Conservation (phyloP, 92 coral and sea anemone genomes). For the Epizoanthus scotinus region DNA sequence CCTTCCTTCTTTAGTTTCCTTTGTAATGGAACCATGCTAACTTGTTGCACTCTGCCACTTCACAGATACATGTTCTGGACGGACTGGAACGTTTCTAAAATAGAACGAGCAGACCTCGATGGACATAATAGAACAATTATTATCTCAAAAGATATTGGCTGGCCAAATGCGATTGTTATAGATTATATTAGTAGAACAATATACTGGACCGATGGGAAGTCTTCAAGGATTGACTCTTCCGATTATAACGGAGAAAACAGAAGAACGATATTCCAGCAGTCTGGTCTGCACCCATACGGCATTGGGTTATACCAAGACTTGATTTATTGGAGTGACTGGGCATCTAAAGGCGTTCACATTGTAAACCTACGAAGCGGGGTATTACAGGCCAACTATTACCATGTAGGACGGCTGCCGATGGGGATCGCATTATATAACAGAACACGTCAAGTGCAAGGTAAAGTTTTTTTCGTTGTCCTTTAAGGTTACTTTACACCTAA, state of each 20-base stretch:
- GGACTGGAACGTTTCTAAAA: conserved; percentile 31
- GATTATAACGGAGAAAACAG: conserved; percentile 15
- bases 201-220: conserved; percentile 22
- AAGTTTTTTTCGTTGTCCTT: neutral
- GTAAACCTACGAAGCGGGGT: neutral
- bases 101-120: conserved; percentile 40
- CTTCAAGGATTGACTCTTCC: conserved; percentile 25
- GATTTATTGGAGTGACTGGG: conserved; percentile 38
- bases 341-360: conserved; percentile 14
- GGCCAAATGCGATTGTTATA: conserved; percentile 34
- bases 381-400: neutral
- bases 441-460: conserved; percentile 20
- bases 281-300: conserved; percentile 15
- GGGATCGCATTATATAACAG: conserved; percentile 14
- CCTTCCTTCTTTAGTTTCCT: too few relatives aligned
- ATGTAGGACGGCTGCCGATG: neutral
- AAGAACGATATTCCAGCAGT: conserved; percentile 12
- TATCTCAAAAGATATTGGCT: conserved; percentile 12
- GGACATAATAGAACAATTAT: conserved; percentile 17
- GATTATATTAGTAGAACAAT: neutral
- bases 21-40: too few relatives aligned
- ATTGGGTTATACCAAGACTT: conserved; percentile 5
- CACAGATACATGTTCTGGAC: conserved; percentile 42
- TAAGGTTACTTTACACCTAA: too few relatives aligned
- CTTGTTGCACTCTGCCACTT: too few relatives aligned